Evolutionary conservation across 2,888 invertebrate genomes (phyloP), one percentile per base, ranked within the genome.

Genomic region (Chaetoderma sp.): DNA sequence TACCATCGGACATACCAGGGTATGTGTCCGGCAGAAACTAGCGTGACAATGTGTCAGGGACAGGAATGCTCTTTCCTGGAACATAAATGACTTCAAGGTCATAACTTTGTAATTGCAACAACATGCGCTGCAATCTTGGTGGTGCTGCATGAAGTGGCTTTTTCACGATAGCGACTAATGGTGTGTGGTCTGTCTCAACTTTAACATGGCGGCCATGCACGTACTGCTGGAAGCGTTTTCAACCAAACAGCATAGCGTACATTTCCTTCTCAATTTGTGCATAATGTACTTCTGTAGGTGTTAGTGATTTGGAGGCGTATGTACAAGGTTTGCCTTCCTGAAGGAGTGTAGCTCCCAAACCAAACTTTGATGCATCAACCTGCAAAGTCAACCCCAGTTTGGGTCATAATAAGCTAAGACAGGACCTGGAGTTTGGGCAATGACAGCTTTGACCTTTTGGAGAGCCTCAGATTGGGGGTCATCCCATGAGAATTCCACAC

Each of bases 391-490:
- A 16, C 10, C 39, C 16, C 39, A 13, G 10, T 8, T 67, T 0
- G 60, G 50, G 27, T 71, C 70, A 52, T 67, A 73, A 27, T 71
- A 71, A 23, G 65, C 47, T 23, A 73, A 36, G 16, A 68, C 64
- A 1, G 58, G 70, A 30, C 57, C 63, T 44, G 73, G 68, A 5
- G 28, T 30, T 32, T 47, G 54, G 21, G 63, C 55, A 10, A 66
- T 55, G 1, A 58, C 25, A 3, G 39, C 32, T 42, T 67, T 60
- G 30, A 63, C 52, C 21, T 58, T 60, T 2, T 60, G 10, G 25
- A 71, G 63, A 0, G 69, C 65, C 16, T 63, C 23, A 21, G 54
- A 21, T 23, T 64, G 62, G 16, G 36, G 42, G 23, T n/a, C 5
- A 2, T 39, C 49, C 68, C 68, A 68, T 0, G 18, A 6, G 23